Base-by-base conservation (phyloP, 2,113 vertebrate species). In the Brachyhypopomus gauderio region DNA sequence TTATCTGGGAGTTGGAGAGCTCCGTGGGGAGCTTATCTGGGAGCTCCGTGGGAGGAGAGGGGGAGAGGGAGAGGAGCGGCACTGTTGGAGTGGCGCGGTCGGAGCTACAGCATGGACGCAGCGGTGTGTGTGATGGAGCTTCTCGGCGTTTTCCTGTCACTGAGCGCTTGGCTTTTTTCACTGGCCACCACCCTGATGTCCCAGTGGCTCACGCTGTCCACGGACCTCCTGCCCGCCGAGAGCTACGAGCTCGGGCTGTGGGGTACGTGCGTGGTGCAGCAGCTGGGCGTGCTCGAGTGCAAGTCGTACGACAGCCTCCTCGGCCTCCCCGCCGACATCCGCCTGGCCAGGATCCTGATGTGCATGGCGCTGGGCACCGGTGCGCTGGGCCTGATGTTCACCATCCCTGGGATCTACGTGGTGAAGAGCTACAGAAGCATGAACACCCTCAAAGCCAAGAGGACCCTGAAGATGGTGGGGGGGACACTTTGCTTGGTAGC, bases 191-290 rank as follows among this genome's bases (percentile, higher is more conserved):
- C 87, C 27, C 17, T 83, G 75, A 85, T 88, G 38, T 81, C 89
- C 12, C 75, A 83, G 4, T 91, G 88, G 87, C 78, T 88, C 72
- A 88, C 82, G 0, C 66, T 84, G 7, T 88, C 88, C 64, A 83
- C 84, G 0, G 88, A 88, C 2, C 79, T 90, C 17, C 79, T 90
- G 2, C 71, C 85, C 19, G 64, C 76, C 0, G 88, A 92, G 81
- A 89, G 82, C 58, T 90, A 84, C 62, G 73, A 79, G 22, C 70
- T 88, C 52, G 90, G 91, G 3, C 79, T 91, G 8, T 91, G 90
- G 91, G 84, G 85, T 48, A 86, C 71, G 0, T 89, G 27, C 48
- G 79, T 66, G 74, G 73, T 87, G 77, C 88, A 89, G 77, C 90
- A 90, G 0, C 0, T 84, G 27, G 60, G 90, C 9, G 78, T 81